phyloP scores from a whole-genome alignment of 1,140 invertebrate species.

The Drosophila bifasciata region DNA sequence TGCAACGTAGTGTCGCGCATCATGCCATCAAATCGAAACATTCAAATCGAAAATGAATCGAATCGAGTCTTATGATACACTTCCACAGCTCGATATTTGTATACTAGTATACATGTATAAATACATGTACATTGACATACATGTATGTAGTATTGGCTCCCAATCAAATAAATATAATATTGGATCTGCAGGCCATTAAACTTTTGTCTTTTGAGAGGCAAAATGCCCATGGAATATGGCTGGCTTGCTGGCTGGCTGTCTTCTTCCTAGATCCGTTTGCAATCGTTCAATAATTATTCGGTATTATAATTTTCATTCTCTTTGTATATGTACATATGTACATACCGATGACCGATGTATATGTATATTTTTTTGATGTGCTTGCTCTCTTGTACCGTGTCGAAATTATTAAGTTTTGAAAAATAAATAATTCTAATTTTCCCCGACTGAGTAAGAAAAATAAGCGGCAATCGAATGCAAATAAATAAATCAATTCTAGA shows the following conservation, averaged over 20 bases:
- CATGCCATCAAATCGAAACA: too few relatives aligned
- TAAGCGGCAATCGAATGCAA: slow-evolving; percentile 8
- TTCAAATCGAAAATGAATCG: too few relatives aligned
- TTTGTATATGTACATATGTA: background rate
- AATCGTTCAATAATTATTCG: background rate
- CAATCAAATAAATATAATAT: slow-evolving; percentile 18
- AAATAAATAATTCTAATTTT: slow-evolving; percentile 33
- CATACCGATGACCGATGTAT: background rate
- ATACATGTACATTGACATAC: too few relatives aligned
- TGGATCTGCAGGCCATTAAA: background rate
- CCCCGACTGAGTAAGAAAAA: slow-evolving; percentile 7
- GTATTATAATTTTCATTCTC: background rate
- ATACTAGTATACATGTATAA: too few relatives aligned
- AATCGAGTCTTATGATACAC: too few relatives aligned
- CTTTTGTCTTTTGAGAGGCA: background rate
- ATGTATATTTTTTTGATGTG: slow-evolving; percentile 3
- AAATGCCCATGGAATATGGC: too few relatives aligned
- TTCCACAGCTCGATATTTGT: too few relatives aligned
- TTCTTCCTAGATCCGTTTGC: too few relatives aligned
- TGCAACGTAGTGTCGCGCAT: too few relatives aligned
- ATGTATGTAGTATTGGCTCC: too few relatives aligned
- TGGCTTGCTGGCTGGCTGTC: too few relatives aligned
- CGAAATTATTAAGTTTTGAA: slow-evolving; percentile 36
- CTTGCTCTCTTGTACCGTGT: slow-evolving; percentile 12
- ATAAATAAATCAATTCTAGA: slow-evolving; percentile 13